A percentile compares a stretch with the other conserved stretches of the same genome.
These are phyloP conservation scores for Frankliniella fusca DNA, from an alignment of 2,888 invertebrate genomes.

Conservation along the genomic window DNA sequence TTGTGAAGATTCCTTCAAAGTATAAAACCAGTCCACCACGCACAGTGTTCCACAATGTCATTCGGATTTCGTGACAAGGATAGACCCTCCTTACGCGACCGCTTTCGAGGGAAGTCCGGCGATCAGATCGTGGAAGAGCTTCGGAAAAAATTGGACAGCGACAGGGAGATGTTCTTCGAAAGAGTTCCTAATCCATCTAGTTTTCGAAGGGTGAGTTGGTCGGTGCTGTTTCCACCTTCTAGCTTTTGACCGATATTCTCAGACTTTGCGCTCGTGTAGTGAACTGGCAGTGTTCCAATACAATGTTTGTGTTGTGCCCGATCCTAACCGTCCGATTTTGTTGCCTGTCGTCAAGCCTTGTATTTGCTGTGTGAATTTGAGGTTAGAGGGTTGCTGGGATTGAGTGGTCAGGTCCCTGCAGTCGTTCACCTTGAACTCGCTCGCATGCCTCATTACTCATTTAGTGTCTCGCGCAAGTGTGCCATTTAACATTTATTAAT, in stretches of 20 bases:
- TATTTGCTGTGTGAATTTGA: not conserved
- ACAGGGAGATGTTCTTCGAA: slow-evolving; percentile 42
- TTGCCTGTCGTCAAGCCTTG: too few species aligned
- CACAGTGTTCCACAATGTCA: slow-evolving; percentile 38
- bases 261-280: not conserved
- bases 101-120: slow-evolving; percentile 42
- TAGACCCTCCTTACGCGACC: slow-evolving; percentile 42
- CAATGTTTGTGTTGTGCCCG: not conserved
- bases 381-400: not conserved
- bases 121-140: slow-evolving; percentile 44
- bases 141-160: slow-evolving; percentile 42
- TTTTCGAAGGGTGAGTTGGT: slow-evolving; percentile 41
- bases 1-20: slow-evolving; percentile 13
- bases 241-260: not conserved
- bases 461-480: too few species aligned
- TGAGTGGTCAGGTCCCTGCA: not conserved
- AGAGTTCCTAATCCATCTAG: slow-evolving; percentile 38
- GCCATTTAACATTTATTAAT: too few species aligned
- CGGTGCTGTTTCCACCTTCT: not conserved
- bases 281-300: not conserved
- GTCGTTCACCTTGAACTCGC: slow-evolving; percentile 2
- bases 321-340: too few species aligned
- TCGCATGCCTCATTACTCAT: not conserved
- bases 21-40: slow-evolving; percentile 7
- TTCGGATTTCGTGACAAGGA: slow-evolving; percentile 41